A percentile compares a stretch with the other conserved stretches of the same genome.
These are phyloP conservation scores for Anoncus sp. DNA, from an alignment of 2,888 invertebrate genomes.

Conservation along the genomic window DNA sequence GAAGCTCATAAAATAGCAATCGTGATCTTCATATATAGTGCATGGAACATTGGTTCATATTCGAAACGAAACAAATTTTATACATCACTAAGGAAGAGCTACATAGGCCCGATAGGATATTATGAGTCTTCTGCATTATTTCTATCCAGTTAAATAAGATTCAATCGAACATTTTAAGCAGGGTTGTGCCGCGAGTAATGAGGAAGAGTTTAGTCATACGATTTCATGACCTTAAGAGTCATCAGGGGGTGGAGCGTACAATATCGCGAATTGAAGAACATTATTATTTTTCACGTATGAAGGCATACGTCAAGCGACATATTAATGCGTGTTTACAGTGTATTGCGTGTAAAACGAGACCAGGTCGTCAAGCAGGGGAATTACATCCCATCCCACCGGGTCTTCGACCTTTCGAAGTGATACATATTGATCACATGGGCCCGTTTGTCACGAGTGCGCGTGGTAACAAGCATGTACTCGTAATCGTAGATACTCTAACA, in stretches of 20 bases:
- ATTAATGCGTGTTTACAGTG: not conserved
- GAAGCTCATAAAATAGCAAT: too few species aligned
- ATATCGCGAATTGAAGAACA: not conserved
- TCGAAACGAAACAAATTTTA: too few species aligned
- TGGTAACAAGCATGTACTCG: constrained; percentile 3
- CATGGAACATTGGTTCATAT: too few species aligned
- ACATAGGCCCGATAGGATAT: too few species aligned
- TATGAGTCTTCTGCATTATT: too few species aligned
- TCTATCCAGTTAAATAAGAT: too few species aligned
- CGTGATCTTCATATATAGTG: too few species aligned
- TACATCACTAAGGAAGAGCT: too few species aligned
- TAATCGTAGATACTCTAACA: not conserved
- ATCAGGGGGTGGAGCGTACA: not conserved
- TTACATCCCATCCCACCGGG: constrained; percentile 6
- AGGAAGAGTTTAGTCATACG: not conserved
- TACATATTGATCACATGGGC: not conserved
- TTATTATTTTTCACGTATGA: not conserved
- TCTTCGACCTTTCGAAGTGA: too few species aligned
- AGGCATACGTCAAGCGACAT: not conserved
- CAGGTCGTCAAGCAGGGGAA: not conserved
- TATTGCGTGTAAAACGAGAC: not conserved
- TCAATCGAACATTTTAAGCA: too few species aligned
- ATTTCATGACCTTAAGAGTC: too few species aligned
- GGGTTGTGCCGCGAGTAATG: too few species aligned
- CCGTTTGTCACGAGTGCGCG: not conserved